Evolutionary conservation across 2,888 invertebrate genomes (phyloP).

Genomic region (Drosophila peninsularis): DNA sequence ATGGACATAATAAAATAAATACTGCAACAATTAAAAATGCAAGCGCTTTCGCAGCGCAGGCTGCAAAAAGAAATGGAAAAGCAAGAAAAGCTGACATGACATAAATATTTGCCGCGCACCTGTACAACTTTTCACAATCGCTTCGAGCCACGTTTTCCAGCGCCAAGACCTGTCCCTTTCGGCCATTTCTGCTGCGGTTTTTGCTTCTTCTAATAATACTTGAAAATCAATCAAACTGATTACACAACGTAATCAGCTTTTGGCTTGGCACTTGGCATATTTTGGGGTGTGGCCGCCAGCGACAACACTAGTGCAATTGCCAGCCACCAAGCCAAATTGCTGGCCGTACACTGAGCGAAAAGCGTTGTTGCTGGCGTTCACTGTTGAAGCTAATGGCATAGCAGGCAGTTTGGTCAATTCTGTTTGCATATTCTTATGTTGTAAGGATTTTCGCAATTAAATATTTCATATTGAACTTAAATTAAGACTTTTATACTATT

Average conservation of each 20-base stretch:
- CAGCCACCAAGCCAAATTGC: constrained; percentile 35
- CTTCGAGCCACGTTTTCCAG: neutral
- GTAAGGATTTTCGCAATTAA: no score
- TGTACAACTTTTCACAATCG: constrained; percentile 29
- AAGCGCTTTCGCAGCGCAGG: constrained; percentile 65
- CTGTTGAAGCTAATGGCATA: neutral
- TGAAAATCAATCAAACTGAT: constrained; percentile 66
- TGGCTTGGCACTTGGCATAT: constrained; percentile 29
- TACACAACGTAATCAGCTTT: constrained; percentile 65
- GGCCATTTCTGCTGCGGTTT: constrained; percentile 13
- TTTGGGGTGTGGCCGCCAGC: constrained; percentile 48
- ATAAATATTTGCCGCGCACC: constrained; percentile 74
- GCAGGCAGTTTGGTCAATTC: neutral
- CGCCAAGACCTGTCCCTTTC: constrained; percentile 6
- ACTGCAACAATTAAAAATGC: constrained; percentile 80
- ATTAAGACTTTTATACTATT: no score
- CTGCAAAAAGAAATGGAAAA: constrained; percentile 21
- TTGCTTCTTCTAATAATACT: constrained; percentile 30
- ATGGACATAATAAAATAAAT: constrained; percentile 82
- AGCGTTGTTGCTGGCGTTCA: neutral
- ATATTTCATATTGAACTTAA: no score
- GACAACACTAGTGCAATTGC: constrained; percentile 11
- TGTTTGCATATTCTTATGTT: neutral
- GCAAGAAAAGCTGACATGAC: constrained; percentile 64
- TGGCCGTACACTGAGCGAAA: constrained; percentile 13